Conservation (phyloP, 1,140 invertebrate genomes). For the Metopolophium dirhodum region DNA sequence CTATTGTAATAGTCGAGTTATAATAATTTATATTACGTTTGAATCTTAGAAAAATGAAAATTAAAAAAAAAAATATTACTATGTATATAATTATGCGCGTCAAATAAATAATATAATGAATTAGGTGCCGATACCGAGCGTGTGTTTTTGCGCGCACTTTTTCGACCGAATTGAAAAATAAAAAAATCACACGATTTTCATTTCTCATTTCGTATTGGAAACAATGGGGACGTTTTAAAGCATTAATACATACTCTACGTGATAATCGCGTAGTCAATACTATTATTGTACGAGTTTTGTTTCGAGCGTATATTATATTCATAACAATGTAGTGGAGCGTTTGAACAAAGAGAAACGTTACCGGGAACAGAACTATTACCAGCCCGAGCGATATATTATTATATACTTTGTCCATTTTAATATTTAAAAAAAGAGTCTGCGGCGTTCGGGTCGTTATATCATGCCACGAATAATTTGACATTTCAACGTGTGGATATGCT, state of each 20-base stretch:
- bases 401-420: neutral
- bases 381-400: neutral
- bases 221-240: constrained; percentile 21
- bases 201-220: neutral
- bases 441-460: neutral
- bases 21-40: no score
- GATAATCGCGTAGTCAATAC: neutral
- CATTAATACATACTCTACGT: neutral
- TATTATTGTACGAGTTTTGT: neutral
- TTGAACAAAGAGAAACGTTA: neutral
- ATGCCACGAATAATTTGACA: neutral
- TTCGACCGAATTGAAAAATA: neutral
- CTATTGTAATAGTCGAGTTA: no score
- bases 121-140: neutral
- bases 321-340: neutral
- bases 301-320: neutral
- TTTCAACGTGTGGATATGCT: neutral
- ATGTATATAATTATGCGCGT: no score
- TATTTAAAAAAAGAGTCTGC: neutral
- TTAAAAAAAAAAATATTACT: no score
- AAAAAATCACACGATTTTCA: neutral
- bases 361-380: neutral
- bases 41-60: no score
- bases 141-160: neutral
- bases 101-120: neutral